Conservation (phyloP, 2,113 vertebrate genomes). For the Crypturellus undulatus region DNA sequence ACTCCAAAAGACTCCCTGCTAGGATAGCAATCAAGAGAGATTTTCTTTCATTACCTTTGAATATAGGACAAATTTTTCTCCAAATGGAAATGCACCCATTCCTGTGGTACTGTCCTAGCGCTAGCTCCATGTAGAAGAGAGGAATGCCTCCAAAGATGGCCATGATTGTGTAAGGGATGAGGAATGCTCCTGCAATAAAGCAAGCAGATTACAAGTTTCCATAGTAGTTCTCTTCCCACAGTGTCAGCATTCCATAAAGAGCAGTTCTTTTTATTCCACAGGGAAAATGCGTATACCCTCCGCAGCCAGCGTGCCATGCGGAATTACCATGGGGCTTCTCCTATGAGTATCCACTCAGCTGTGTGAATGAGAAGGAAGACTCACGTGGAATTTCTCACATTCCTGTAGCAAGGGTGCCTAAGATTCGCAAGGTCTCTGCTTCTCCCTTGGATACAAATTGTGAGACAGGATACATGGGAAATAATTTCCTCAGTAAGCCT, state of each 20-base stretch:
- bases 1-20: background rate
- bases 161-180: constrained; percentile 96
- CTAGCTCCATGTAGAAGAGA: constrained; percentile 98
- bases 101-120: constrained; percentile 95
- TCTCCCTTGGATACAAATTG: background rate
- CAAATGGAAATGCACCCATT: constrained; percentile 98
- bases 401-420: background rate
- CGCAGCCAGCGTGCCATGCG: background rate
- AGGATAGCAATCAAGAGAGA: background rate
- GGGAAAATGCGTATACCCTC: background rate
- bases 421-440: background rate
- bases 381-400: background rate
- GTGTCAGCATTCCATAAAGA: background rate
- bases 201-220: background rate
- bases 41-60: constrained; percentile 88
- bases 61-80: constrained; percentile 97
- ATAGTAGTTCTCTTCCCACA: background rate
- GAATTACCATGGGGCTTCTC: background rate
- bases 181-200: constrained; percentile 89
- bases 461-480: background rate
- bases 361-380: background rate
- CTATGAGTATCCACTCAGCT: background rate
- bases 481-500: background rate
- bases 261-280: background rate
- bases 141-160: constrained; percentile 97